Conservation (phyloP, 2,888 invertebrate genomes). For the Hecatera dysodea region DNA sequence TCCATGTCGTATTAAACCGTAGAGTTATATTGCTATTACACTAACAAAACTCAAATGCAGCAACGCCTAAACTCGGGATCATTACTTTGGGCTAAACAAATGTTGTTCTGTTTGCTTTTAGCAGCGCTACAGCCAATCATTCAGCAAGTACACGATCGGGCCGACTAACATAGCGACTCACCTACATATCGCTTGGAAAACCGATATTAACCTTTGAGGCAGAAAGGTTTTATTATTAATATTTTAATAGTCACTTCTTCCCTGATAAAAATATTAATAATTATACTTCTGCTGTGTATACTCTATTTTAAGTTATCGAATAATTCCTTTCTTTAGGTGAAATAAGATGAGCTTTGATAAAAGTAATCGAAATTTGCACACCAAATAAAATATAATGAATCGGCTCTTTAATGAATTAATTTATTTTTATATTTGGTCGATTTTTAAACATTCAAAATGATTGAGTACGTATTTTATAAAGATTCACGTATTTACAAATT, state of each 20-base stretch:
- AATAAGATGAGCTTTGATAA: neutral
- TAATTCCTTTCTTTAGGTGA: neutral
- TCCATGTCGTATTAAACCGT: neutral
- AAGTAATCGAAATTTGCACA: too few relatives aligned
- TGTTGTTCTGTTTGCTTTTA: conserved; percentile 22
- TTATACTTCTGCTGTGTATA: neutral
- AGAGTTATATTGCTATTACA: too few relatives aligned
- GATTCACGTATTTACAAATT: conserved; percentile 23
- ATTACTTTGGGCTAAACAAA: conserved; percentile 35
- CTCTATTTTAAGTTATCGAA: neutral
- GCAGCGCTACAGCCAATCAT: conserved; percentile 28
- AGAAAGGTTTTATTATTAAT: neutral
- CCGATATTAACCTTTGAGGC: neutral
- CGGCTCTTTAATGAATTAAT: neutral
- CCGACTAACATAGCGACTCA: conserved; percentile 14
- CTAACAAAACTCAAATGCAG: neutral
- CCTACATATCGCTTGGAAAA: conserved; percentile 16
- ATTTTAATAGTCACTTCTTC: neutral
- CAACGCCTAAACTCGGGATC: neutral
- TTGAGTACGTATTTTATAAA: conserved; percentile 12
- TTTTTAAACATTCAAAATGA: neutral
- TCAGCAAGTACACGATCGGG: conserved; percentile 15
- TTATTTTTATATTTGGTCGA: neutral
- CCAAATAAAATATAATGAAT: neutral
- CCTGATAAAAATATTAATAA: neutral